A percentile compares a stretch with the other conserved stretches of the same genome.
Conservation (phyloP, 2,113 vertebrate species). For the Bujurquina vittata region DNA sequence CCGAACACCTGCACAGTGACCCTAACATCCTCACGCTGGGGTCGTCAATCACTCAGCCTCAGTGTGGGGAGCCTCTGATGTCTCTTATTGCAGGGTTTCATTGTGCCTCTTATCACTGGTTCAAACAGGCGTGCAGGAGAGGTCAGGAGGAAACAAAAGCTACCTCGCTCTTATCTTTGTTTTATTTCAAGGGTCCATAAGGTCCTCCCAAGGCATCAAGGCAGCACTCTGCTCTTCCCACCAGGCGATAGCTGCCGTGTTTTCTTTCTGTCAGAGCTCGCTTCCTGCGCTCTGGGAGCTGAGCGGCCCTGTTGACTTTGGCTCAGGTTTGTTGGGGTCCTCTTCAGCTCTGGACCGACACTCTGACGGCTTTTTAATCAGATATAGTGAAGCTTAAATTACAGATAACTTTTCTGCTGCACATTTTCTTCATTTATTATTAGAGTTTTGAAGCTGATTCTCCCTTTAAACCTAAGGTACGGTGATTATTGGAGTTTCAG, state of each 20-base stretch:
- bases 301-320: conserved; percentile 69
- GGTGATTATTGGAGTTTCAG: not conserved
- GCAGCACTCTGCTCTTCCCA: conserved; percentile 20
- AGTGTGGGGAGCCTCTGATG: conserved; percentile 19
- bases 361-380: not conserved
- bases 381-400: not conserved
- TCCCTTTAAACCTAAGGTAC: not conserved
- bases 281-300: conserved; percentile 63
- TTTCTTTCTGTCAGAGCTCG: conserved; percentile 60
- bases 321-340: conserved; percentile 38
- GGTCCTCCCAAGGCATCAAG: conserved; percentile 18
- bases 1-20: not conserved
- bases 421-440: not conserved
- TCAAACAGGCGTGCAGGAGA: conserved; percentile 34
- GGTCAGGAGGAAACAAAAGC: conserved; percentile 63
- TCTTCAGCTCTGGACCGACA: not conserved
- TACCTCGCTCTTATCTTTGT: conserved; percentile 59
- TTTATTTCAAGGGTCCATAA: conserved; percentile 50
- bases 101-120: conserved; percentile 67
- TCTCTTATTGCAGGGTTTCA: conserved; percentile 46
- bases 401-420: not conserved
- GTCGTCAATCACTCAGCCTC: conserved; percentile 37
- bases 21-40: conserved; percentile 4
- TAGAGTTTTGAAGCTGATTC: rapidly evolving
- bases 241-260: conserved; percentile 31